Conservation (phyloP, 2,888 invertebrate species). For the Dryococelus australis region DNA sequence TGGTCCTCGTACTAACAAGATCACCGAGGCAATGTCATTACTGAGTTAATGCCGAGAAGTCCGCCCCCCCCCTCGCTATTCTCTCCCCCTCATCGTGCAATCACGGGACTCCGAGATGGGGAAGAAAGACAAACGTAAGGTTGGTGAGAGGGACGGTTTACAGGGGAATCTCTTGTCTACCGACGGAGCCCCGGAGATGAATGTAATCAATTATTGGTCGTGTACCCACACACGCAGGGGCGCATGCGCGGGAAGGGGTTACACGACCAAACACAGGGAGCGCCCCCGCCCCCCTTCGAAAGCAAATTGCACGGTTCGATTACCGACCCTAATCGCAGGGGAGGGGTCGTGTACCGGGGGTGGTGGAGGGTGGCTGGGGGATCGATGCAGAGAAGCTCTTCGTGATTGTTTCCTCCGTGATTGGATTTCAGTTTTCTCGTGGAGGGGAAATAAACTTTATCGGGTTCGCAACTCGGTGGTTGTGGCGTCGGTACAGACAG, state of each 20-base stretch:
- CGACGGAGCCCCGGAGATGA: not conserved
- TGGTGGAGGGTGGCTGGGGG: not conserved
- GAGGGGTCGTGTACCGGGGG: not conserved
- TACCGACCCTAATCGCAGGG: not conserved
- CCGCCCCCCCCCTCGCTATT: not conserved
- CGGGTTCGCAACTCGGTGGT: too few relatives aligned
- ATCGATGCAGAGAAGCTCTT: not conserved
- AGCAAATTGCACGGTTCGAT: not conserved
- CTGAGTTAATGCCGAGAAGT: not conserved
- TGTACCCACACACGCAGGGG: not conserved
- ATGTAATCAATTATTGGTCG: not conserved
- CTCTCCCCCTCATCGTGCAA: not conserved
- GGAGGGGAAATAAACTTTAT: too few relatives aligned
- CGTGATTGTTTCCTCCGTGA: not conserved
- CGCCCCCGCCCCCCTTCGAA: not conserved
- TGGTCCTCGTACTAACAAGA: not conserved
- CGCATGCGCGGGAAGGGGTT: not conserved
- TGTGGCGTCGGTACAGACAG: too few relatives aligned
- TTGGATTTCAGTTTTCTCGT: not conserved
- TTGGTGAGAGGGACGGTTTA: not conserved
- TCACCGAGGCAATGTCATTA: not conserved
- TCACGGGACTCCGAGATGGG: not conserved
- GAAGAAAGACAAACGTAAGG: not conserved
- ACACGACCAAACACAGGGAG: not conserved
- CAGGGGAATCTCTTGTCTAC: not conserved